A percentile compares a stretch with the other conserved stretches of the same genome.
Conservation (phyloP, 2,113 vertebrate species). For the Strix uralensis region DNA sequence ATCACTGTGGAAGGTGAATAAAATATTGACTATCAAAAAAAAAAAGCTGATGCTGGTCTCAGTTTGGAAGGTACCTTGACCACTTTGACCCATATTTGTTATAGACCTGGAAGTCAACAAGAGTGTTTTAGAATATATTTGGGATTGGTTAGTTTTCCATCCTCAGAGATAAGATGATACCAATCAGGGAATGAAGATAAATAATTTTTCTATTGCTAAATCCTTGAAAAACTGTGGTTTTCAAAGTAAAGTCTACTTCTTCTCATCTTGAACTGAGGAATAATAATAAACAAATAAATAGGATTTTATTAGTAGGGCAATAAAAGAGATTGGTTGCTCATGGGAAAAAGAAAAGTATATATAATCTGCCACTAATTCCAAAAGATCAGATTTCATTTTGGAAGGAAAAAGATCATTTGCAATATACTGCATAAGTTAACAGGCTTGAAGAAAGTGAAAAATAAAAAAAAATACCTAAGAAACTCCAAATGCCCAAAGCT, state of each 20-base stretch:
- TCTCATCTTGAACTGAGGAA: background rate
- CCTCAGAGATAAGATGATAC: background rate
- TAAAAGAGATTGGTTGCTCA: background rate
- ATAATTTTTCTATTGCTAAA: background rate
- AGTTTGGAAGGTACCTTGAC: background rate
- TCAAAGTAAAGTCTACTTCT: background rate
- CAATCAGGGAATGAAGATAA: background rate
- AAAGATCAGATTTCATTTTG: background rate
- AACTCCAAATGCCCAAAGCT: background rate
- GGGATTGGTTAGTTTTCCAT: background rate
- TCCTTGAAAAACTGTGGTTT: background rate
- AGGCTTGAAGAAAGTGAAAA: background rate
- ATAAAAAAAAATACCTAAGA: background rate
- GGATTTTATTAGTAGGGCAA: background rate
- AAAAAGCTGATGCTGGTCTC: background rate
- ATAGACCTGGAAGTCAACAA: background rate
- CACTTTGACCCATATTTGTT: background rate
- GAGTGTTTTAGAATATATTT: background rate
- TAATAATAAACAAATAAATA: background rate
- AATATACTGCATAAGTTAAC: background rate
- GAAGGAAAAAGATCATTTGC: background rate
- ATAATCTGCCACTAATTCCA: background rate
- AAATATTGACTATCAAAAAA: background rate
- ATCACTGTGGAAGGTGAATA: background rate
- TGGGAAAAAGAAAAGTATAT: background rate